Evolutionary conservation across 2,797 vertebrate species (phyloP), one percentile per base, ranked within the genome.

Genomic region (Scleropages formosus): DNA sequence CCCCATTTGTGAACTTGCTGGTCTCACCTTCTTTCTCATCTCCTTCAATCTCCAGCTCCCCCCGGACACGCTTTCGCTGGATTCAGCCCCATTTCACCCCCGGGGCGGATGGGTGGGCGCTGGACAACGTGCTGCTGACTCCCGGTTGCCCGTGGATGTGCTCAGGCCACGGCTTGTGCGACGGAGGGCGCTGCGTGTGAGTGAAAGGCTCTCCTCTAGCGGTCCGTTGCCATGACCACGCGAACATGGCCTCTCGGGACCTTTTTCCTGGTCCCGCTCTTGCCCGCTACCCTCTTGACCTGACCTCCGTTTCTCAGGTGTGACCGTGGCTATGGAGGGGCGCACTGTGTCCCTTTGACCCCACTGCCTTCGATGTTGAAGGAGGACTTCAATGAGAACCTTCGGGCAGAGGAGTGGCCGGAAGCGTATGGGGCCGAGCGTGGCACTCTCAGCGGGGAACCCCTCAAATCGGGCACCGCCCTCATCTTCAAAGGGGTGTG

Each of bases 61-160:
- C 95, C 53, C 95, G 96, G 87, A 99, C 98, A 47, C 92, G 97
- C 1, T 99, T 99, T 89, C 92, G 97, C 77, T 99, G 98, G 98
- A 96, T 98, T 80, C 98, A 99, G 84, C 91, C 91, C 78, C 93
- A 93, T 79, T 98, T 98, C 78, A 92, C 93, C 13, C 90, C 92
- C 3, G 95, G 95, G 47, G 93, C 94, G 26, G 95, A 98, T 72
- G 91, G 92, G 27, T 99, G 98, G 98, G 94, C 95, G 16, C 85
- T 99, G 67, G 97, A 99, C 82, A 98, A 99, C 0, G 93, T 99
- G 12, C 80, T 96, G 22, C 91, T 99, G 74, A 94, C 95, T 24
- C 95, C 96, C 0, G 96, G 96, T 8, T 99, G 98, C 73, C 97
- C 97, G 53, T 99, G 98, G 98, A 96, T 99, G 96, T 99, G 98